Base-by-base conservation (phyloP, 2,797 vertebrate species). In the Characodon lateralis region DNA sequence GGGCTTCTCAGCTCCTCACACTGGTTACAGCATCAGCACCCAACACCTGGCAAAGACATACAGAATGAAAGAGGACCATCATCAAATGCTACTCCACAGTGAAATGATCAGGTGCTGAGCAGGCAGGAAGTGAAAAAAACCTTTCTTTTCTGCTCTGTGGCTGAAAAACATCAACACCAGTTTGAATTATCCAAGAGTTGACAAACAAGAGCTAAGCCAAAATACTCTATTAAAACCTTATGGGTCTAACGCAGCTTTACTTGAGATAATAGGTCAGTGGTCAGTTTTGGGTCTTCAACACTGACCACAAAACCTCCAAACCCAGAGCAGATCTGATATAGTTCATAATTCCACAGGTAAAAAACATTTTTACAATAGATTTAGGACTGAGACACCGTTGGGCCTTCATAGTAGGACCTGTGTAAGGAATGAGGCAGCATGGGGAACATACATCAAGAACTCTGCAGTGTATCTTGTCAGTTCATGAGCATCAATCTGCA, bases 1-100 rank as follows among this genome's bases (percentile, higher is more conserved):
- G 92, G 93, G 89, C 91, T 91, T 88, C 84, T 93, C 88, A 86
- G 93, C 93, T 94, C 91, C 90, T 87, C 90, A 85, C 88, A 73
- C 84, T 87, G 89, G 92, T 93, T 94, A 95, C 93, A 95, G 95
- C 95, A 96, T 96, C 95, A 94, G 95, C 93, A 93, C 91, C 88
- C 91, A 86, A 91, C 89, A 93, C 94, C 95, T 96, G 91, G 84
- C 77, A 90, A 71, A 41, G 72, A 85, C 63, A 84, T 68, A 69
- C 24, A 75, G 28, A 43, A 22, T 68, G 72, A 18, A 65, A 69
- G 43, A 66, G 70, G 76, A 87, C 88, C 46, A 68, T 53, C 56
- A 79, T 85, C 61, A 73, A 71, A 53, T 41, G 70, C 63, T 72
- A 73, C 77, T 28, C 72, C n/a, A 5, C 50, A 24, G 16, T 12